Evolutionary conservation across 2,113 vertebrate genomes (phyloP), one percentile per base, ranked within the genome.

Genomic region (Psephotus haematonotus): DNA sequence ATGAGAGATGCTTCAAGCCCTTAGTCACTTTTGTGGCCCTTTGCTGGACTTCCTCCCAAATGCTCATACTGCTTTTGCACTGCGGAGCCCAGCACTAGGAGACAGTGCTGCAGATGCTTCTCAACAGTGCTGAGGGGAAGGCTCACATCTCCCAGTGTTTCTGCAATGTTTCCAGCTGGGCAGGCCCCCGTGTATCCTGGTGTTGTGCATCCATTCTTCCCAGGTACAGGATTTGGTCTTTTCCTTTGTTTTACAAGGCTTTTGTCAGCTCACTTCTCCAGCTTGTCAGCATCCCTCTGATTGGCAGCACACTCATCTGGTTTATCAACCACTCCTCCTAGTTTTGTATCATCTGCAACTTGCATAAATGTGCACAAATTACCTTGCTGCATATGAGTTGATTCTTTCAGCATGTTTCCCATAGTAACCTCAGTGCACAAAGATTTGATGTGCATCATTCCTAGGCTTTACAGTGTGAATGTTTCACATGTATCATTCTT

Each of bases 281-380:
- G 50, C 31, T 53, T 79, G 44, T 57, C 75, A 78, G n/a, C 55
- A 41, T 53, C 50, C 50, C 25, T 85, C 39, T 75, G 50, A 87
- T 63, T 2, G 4, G 31, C 60, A 84, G 31, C 25, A 63, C 37
- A n/a, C 0, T 0, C 64, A 65, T 77, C 77, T 86, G 60, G 37
- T 90, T 1, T 33, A 43, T 64, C 52, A 82, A 8, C 65, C 28
- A 16, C 47, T 93, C 75, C 57, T 92, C 52, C 43, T 33, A 35
- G 75, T 53, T 90, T 85, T 6, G 3, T 60, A 33, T 76, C 50
- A 28, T 25, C 47, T 79, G 47, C 47, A 79, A 43, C 92, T 79
- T 92, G 60, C 57, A 76, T 76, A 93, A 78, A 89, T 91, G 91
- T 95, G 72, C 70, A 69, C 49, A 90, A 95, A 94, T 27, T 74